Evolutionary conservation across 2,888 invertebrate species (phyloP), one percentile per base, ranked within the genome.

Genomic region (Netelia inedita): DNA sequence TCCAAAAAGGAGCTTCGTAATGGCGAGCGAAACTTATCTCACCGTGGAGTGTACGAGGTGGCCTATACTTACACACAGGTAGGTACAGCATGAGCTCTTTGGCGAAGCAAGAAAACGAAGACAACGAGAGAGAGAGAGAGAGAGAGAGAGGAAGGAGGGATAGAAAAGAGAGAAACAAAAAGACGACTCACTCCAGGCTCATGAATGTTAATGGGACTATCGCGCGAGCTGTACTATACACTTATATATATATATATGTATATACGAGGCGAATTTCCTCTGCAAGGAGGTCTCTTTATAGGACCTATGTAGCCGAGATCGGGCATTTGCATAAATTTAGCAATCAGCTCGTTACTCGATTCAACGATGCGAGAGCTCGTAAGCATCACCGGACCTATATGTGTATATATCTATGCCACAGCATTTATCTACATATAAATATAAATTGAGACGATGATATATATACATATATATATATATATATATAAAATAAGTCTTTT

Each of bases 311-410:
- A 3, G 59, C 23, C 65, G 66, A 74, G 73, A 16, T 28, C 21
- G 28, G 16, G 65, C 23, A 91, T 90, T 89, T 88, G 89, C 91
- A 92, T 91, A 90, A 92, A 91, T 91, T 92, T 90, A 89, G 88
- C 89, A 90, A 91, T 90, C 90, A 90, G 81, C 87, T 87, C 88
- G 87, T 90, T 88, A 88, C 87, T 59, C 79, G 73, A 82, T 82
- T 72, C 61, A 73, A 68, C 79, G 74, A 50, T 46, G 59, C 76
- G 72, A 69, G 61, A 78, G 69, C 65, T 79, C 79, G 63, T 79
- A 46, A 55, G 53, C 21, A 68, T 80, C 66, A 50, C 65, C 35
- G 59, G 21, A 35, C 8, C 59, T 9, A 28, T 41, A 23, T 57
- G 19, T 21, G 21, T 19, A 19, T 57, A 57, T 19, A 57, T 19